phyloP scores from a whole-genome alignment of 2,888 invertebrate species.

The Syrphus vitripennis region DNA sequence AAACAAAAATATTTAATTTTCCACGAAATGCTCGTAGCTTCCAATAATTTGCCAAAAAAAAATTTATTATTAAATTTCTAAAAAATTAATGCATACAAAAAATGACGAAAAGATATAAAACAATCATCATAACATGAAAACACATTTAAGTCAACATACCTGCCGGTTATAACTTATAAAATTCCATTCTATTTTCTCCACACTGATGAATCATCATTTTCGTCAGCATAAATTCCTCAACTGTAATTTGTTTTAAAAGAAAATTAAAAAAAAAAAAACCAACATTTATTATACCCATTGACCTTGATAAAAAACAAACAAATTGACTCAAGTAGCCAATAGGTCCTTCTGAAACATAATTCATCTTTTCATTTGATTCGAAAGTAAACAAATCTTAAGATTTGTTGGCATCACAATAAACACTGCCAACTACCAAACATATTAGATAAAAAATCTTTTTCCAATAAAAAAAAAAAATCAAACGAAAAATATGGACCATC shows the following conservation, averaged over 20 bases:
- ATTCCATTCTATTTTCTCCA: conserved; percentile 16
- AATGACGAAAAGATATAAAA: background rate
- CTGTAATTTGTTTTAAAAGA: background rate
- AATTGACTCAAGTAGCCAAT: conserved; percentile 1
- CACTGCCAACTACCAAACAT: background rate
- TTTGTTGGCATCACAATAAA: conserved; percentile 37
- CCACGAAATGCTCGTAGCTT: too few relatives aligned
- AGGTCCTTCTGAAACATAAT: conserved; percentile 29
- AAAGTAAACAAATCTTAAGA: conserved; percentile 27
- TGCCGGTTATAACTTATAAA: background rate
- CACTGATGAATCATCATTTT: conserved; percentile 3
- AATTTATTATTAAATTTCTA: background rate
- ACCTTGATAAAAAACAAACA: background rate
- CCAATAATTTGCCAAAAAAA: too few relatives aligned
- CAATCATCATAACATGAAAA: background rate
- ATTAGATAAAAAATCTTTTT: conserved; percentile 25
- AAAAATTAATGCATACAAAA: background rate
- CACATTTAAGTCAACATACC: background rate
- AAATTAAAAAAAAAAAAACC: background rate
- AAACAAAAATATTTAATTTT: too few relatives aligned
- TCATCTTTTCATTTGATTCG: conserved; percentile 44
- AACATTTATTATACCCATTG: background rate
- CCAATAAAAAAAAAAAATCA: conserved; percentile 16
- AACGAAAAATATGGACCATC: conserved; percentile 10
- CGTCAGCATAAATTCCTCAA: conserved; percentile 2